phyloP scores from a whole-genome alignment of 2,888 invertebrate species.

The Bugulina stolonifera region DNA sequence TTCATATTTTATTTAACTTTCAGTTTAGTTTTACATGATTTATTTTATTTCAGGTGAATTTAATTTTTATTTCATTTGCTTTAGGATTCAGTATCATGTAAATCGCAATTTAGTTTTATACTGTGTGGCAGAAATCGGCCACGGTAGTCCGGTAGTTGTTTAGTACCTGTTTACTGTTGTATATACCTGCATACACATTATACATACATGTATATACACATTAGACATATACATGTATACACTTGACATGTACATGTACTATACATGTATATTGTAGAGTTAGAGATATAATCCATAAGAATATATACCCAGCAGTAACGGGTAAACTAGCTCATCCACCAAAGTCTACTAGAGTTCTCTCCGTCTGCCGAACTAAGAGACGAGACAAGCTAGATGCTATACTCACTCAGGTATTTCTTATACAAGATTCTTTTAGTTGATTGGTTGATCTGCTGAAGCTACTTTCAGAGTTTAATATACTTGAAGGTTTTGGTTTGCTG shows the following conservation, averaged over 20 bases:
- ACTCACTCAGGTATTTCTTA: slow-evolving; percentile 48
- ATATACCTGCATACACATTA: background rate
- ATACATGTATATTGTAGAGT: too few species aligned
- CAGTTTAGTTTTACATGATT: too few species aligned
- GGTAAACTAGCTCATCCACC: slow-evolving; percentile 5
- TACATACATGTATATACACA: background rate
- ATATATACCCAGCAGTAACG: slow-evolving; percentile 11
- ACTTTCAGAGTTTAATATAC: too few species aligned
- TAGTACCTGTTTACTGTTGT: background rate
- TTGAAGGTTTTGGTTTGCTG: too few species aligned
- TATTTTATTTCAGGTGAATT: too few species aligned
- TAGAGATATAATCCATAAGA: background rate
- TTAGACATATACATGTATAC: background rate
- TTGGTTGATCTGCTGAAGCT: background rate
- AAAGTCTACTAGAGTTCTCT: slow-evolving; percentile 59
- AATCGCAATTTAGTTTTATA: too few species aligned
- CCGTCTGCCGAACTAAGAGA: slow-evolving; percentile 54
- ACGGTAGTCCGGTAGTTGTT: too few species aligned
- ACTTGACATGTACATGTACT: too few species aligned
- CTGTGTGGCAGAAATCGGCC: too few species aligned
- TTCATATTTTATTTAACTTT: too few species aligned
- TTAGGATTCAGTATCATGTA: too few species aligned
- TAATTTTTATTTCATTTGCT: too few species aligned
- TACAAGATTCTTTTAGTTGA: background rate
- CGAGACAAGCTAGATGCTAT: slow-evolving; percentile 67